Base-by-base conservation (phyloP, 2,888 invertebrate genomes). In the Eilema sororculum region DNA sequence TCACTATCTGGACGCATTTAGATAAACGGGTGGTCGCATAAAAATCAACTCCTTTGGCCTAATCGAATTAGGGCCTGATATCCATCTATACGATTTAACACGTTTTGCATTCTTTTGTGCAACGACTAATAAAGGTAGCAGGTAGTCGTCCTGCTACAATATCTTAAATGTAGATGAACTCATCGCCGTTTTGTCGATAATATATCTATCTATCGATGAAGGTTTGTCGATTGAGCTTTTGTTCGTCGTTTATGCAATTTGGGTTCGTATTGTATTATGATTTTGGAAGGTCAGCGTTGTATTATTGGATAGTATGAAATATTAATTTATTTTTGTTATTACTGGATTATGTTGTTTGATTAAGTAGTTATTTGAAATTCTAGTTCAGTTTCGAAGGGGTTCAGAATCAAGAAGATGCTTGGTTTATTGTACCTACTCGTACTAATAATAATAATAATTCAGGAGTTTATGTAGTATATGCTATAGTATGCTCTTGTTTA, bases 51-150 rank as follows among this genome's bases (percentile, higher is more conserved):
- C 90, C 89, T 91, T 91, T 91, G 85, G 89, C 89, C 93, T 95
- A 95, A 95, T 95, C 94, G 94, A 94, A 95, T 95, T 95, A 95
- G 93, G 91, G 83, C 78, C 84, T 84, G 94, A 94, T 94, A 93
- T 88, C 87, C 91, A 94, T 94, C 93, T 89, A 91, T 87, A 89
- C 93, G 89, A 92, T 91, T 94, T 94, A 93, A 93, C 95, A 94
- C 94, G 90, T 94, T 94, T 93, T 91, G 94, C 92, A 91, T 93
- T 90, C 92, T 91, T 93, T 93, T 92, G 91, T 93, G 89, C 89
- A 84, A 85, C 85, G 86, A 83, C 91, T 92, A 93, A 93, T 94
- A 93, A 92, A 92, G 87, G 87, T 82, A 85, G 92, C 94, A 94
- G 95, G 95, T 95, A 95, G 94, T 81, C 84, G 80, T 79, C 87